Evolutionary conservation across 30 jellyfish, hydroid and myxozoan species (phyloP).

Genomic region (Cassiopea andromeda): DNA sequence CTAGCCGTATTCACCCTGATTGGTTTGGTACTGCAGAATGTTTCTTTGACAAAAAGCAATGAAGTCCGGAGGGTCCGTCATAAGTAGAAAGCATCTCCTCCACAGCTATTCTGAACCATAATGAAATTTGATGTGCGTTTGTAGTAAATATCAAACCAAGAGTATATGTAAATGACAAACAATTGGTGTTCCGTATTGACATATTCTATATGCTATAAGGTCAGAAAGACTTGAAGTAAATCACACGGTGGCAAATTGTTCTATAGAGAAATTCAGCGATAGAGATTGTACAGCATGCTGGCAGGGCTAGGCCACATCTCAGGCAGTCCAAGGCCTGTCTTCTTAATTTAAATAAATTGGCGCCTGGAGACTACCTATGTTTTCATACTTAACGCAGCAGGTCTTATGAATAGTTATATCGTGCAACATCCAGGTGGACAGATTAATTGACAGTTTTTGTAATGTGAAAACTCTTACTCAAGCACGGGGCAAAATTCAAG

Average conservation of each 20-base stretch:
- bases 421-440: slow-evolving; percentile 19
- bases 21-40: not conserved
- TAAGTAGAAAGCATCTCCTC: not conserved
- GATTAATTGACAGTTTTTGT: slow-evolving; percentile 8
- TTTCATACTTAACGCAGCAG: slow-evolving; percentile 9
- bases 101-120: not conserved
- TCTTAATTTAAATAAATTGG: slow-evolving; percentile 4
- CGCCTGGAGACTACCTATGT: slow-evolving; percentile 8
- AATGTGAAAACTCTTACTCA: not conserved
- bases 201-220: not conserved
- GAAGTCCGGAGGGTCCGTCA: not conserved
- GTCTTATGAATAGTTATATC: slow-evolving; percentile 5
- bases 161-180: no score
- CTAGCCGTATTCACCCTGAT: not conserved
- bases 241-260: not conserved
- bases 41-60: not conserved
- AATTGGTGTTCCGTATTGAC: no score
- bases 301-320: slow-evolving; percentile 41
- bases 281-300: not conserved
- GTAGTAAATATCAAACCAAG: not conserved
- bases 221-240: not conserved
- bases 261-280: not conserved
- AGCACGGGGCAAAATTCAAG: not conserved
- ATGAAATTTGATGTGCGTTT: not conserved
- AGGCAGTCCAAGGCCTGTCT: not conserved